Evolutionary conservation across 2,888 invertebrate genomes (phyloP), one percentile per base, ranked within the genome.

Genomic region (Slavum lentiscoides): DNA sequence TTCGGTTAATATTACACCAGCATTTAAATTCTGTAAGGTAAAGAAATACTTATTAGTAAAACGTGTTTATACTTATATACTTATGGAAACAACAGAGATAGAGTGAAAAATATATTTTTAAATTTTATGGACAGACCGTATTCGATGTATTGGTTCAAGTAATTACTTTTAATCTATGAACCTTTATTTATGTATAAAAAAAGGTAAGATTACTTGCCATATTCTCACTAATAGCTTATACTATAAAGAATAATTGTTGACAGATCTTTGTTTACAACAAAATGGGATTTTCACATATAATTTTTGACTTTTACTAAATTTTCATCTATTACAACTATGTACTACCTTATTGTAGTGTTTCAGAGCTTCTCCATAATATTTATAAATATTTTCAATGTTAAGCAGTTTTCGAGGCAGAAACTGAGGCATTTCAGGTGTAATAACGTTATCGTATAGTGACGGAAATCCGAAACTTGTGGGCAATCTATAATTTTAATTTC

Each of bases 1-100:
- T 86, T 98, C 98, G 7, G 96, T 95, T 87, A 98, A 97, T 70
- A 98, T 91, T 70, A 97, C 93, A 75, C 94, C 95, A 49, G 96
- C 96, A 87, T 94, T 93, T 84, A 94, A 92, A 85, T 95, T 96
- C 89, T 88, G 84, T 82, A 74, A 72, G 1, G 39, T 58, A 74
- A 75, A 75, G 30, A 58, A 37, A 37, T 72, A 58, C 58, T 21
- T 58, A 70, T 39, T n/a, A 66, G 17, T 53, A 53, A 17, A 53
- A 53, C 13, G 5, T 53, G 11, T n/a, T n/a, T 53, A 53, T 53
- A 13, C 2, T 53, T 13, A 53, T 53, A 53, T 53, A 53, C 53
- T n/a, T 39, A 39, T 6, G 39, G 7, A 39, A 39, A 39, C 39
- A 6, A 39, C 5, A 39, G 39, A 7, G 7, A 39, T 39, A 7